phyloP scores from a whole-genome alignment of 2,113 vertebrate genomes.

The Hoplias malabaricus region DNA sequence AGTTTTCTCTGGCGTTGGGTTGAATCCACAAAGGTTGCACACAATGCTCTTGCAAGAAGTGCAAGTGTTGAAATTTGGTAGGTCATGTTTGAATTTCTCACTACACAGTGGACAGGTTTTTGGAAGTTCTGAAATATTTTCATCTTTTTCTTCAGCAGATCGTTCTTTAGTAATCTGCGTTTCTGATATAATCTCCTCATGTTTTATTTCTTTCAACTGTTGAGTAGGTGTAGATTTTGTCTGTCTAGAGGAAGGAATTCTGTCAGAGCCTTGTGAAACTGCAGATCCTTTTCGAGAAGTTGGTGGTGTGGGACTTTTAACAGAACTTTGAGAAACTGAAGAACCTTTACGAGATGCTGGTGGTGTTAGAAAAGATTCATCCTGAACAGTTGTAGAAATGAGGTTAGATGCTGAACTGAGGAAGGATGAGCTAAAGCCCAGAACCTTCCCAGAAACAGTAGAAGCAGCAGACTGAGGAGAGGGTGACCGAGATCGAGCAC shows the following conservation, averaged over 20 bases:
- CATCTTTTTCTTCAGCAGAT: slow-evolving; percentile 55
- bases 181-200: background rate
- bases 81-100: slow-evolving; percentile 76
- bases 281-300: slow-evolving; percentile 5
- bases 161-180: background rate
- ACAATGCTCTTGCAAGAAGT: slow-evolving; percentile 81
- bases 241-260: slow-evolving; percentile 3
- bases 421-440: slow-evolving; percentile 48
- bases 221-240: background rate
- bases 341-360: slow-evolving; percentile 31
- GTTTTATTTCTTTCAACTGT: background rate
- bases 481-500: slow-evolving; percentile 70
- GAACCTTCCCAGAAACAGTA: slow-evolving; percentile 76
- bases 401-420: slow-evolving; percentile 47
- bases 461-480: slow-evolving; percentile 67
- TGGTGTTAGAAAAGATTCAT: slow-evolving; percentile 40
- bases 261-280: slow-evolving; percentile 18
- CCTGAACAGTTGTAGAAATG: slow-evolving; percentile 43
- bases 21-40: slow-evolving; percentile 88
- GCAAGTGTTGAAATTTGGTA: slow-evolving; percentile 79
- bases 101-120: slow-evolving; percentile 80
- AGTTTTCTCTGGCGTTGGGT: slow-evolving; percentile 77
- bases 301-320: background rate
- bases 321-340: background rate
- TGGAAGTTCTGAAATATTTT: background rate